Evolutionary conservation across 2,797 vertebrate genomes (phyloP).

Genomic region (Morus bassanus): DNA sequence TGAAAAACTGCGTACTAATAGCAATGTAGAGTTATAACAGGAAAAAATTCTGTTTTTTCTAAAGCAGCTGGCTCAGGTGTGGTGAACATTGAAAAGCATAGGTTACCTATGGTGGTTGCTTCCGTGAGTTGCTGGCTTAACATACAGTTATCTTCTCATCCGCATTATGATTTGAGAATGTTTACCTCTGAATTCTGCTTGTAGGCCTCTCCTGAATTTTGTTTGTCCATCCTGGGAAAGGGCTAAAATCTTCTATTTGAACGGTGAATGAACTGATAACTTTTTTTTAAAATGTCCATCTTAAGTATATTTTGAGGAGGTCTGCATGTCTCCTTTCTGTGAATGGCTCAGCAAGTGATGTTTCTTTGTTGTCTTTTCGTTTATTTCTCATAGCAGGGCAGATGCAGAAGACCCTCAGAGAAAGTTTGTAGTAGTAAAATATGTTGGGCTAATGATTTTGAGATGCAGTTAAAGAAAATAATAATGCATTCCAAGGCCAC

Average conservation of each 20-base stretch:
- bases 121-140: background rate
- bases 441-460: background rate
- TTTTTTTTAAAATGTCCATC: background rate
- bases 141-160: background rate
- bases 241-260: background rate
- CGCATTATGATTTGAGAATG: background rate
- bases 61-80: background rate
- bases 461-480: background rate
- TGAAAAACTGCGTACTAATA: background rate
- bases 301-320: background rate
- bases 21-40: background rate
- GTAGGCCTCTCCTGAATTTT: background rate
- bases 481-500: background rate
- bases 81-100: background rate
- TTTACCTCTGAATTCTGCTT: background rate
- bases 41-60: background rate
- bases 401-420: background rate
- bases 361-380: background rate
- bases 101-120: background rate
- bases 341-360: background rate
- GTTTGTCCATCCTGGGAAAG: background rate
- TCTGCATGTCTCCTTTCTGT: background rate
- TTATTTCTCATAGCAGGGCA: background rate
- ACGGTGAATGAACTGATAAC: background rate
- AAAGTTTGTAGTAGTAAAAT: background rate